Evolutionary conservation across 2,113 vertebrate genomes (phyloP).

Genomic region (Pavo muticus): DNA sequence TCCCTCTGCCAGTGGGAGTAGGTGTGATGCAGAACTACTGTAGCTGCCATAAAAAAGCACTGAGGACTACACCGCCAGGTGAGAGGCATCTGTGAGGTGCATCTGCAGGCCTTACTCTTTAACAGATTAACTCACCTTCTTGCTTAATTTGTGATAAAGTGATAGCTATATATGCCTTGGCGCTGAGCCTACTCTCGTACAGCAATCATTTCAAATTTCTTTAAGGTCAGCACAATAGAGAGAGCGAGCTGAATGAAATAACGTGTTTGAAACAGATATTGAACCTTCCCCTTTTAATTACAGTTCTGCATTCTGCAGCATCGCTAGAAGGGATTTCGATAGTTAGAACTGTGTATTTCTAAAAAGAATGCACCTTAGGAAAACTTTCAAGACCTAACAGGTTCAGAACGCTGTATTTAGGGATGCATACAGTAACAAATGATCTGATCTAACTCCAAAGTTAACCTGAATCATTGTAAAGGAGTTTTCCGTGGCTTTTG

Average conservation of each 20-base stretch:
- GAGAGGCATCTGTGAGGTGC: background rate
- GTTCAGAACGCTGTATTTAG: background rate
- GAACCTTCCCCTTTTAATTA: background rate
- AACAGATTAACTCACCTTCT: background rate
- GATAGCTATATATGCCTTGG: background rate
- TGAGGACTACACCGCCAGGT: background rate
- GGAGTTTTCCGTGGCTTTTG: constrained; percentile 10
- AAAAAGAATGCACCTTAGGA: background rate
- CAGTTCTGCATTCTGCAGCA: background rate
- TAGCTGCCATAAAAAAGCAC: background rate
- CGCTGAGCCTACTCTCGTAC: background rate
- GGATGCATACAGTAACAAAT: constrained; percentile 10
- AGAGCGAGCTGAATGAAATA: background rate
- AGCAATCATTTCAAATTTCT: background rate
- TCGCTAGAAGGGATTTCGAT: background rate
- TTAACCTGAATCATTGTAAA: constrained; percentile 7
- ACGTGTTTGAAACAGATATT: background rate
- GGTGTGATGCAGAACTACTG: background rate
- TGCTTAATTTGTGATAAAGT: background rate
- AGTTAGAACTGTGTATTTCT: background rate
- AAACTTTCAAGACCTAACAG: background rate
- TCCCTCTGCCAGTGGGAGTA: background rate
- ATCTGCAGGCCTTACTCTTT: background rate
- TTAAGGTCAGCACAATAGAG: background rate
- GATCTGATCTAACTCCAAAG: background rate